phyloP scores from a whole-genome alignment of 2,888 invertebrate genomes.

The Plagodis dolabraria region DNA sequence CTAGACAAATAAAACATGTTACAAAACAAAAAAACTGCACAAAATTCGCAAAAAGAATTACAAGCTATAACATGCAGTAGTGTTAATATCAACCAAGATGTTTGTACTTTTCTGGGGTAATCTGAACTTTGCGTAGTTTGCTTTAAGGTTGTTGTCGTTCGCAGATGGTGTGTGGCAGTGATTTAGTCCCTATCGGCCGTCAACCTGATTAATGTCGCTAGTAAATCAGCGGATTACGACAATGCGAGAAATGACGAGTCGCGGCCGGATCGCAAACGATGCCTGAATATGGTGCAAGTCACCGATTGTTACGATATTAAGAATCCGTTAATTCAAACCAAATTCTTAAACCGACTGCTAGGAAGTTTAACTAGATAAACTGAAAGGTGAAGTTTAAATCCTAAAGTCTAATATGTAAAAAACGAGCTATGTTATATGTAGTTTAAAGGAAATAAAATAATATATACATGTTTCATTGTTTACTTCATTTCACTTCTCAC shows the following conservation, averaged over 20 bases:
- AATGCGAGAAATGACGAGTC: constrained; percentile 85
- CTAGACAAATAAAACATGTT: constrained; percentile 76
- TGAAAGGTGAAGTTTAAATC: no score
- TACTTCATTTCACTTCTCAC: no score
- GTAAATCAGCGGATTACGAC: constrained; percentile 85
- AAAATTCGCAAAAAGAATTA: constrained; percentile 82
- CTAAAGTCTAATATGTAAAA: no score
- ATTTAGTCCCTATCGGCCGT: constrained; percentile 84
- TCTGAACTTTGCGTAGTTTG: constrained; percentile 46
- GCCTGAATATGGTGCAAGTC: constrained; percentile 49
- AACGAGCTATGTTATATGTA: no score
- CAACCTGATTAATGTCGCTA: constrained; percentile 84
- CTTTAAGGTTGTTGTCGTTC: constrained; percentile 53
- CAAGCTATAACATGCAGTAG: constrained; percentile 83
- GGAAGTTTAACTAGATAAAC: no score
- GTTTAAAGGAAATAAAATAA: no score
- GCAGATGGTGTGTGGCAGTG: constrained; percentile 67
- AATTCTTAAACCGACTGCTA: no score
- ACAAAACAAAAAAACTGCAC: constrained; percentile 67
- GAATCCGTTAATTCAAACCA: no score
- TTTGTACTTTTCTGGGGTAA: constrained; percentile 37
- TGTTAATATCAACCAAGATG: constrained; percentile 62
- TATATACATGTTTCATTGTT: no score
- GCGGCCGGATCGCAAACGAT: constrained; percentile 77
- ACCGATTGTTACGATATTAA: constrained; percentile 11